These are phyloP conservation scores for Sesia apiformis DNA, from an alignment of 2,888 invertebrate genomes.

Conservation along the genomic window DNA sequence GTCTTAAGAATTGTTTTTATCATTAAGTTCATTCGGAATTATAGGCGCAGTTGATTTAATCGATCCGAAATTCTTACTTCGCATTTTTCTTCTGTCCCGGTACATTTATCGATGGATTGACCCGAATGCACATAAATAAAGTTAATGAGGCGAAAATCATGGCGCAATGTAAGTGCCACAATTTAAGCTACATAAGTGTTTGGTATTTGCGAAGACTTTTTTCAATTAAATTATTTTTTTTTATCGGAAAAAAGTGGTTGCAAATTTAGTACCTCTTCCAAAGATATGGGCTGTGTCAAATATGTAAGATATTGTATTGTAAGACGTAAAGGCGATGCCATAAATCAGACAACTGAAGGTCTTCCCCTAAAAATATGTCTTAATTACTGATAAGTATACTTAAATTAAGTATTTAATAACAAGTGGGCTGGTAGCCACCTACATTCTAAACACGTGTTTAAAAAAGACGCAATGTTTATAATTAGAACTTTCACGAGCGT, in stretches of 20 bases:
- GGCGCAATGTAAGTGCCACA: conserved; percentile 21
- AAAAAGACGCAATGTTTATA: background rate
- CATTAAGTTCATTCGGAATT: conserved; percentile 22
- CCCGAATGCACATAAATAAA: conserved; percentile 53
- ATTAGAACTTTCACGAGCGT: conserved; percentile 20
- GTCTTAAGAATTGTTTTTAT: conserved; percentile 16
- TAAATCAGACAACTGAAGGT: conserved; percentile 9
- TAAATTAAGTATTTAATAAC: background rate
- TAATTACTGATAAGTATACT: background rate
- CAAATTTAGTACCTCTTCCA: background rate
- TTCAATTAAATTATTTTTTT: conserved; percentile 27
- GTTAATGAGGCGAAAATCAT: conserved; percentile 58
- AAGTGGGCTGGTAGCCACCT: too few relatives aligned
- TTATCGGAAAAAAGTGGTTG: conserved; percentile 3
- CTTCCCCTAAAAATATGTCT: background rate
- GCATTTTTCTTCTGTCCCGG: conserved; percentile 40
- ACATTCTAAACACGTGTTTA: background rate
- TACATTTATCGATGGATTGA: conserved; percentile 55
- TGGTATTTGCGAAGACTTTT: conserved; percentile 24
- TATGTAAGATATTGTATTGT: conserved; percentile 4
- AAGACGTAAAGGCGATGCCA: conserved; percentile 1
- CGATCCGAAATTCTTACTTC: conserved; percentile 48
- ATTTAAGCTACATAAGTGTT: conserved; percentile 10
- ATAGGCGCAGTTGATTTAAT: conserved; percentile 45
- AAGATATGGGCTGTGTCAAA: background rate